Percentiles rank a stretch among this genome's conserved stretches.
Conservation (phyloP, 2,888 invertebrate species). For the Ichneumon xanthorius region DNA sequence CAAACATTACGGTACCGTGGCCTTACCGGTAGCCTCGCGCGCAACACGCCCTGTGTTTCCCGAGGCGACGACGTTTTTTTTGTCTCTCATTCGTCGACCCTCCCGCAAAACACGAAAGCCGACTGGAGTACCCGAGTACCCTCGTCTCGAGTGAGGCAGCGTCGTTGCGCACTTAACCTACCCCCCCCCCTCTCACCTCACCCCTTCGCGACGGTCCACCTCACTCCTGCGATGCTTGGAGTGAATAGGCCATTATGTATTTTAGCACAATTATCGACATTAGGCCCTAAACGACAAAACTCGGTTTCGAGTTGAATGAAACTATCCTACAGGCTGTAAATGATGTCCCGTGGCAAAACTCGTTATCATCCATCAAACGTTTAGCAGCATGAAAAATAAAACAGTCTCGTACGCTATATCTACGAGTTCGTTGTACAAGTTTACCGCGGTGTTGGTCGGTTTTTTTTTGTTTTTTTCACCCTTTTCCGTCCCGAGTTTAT, state of each 20-base stretch:
- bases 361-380: background rate
- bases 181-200: background rate
- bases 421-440: background rate
- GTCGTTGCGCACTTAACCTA: constrained; percentile 28
- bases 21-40: background rate
- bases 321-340: background rate
- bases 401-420: background rate
- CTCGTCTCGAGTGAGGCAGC: constrained; percentile 36
- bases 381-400: background rate
- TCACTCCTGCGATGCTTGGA: background rate
- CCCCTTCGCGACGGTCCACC: too few relatives aligned
- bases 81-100: constrained; percentile 21
- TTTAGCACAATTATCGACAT: constrained; percentile 12
- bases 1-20: constrained; percentile 10
- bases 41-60: background rate
- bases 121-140: constrained; percentile 19
- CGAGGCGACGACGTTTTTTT: constrained; percentile 12
- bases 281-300: background rate
- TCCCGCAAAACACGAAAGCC: constrained; percentile 34
- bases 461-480: constrained; percentile 3
- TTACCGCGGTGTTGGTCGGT: background rate
- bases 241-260: constrained; percentile 10
- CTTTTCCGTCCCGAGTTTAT: background rate
- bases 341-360: background rate
- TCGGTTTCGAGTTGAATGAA: background rate